phyloP scores from a whole-genome alignment of 1,140 invertebrate species.

The Luehdorfia chinensis region DNA sequence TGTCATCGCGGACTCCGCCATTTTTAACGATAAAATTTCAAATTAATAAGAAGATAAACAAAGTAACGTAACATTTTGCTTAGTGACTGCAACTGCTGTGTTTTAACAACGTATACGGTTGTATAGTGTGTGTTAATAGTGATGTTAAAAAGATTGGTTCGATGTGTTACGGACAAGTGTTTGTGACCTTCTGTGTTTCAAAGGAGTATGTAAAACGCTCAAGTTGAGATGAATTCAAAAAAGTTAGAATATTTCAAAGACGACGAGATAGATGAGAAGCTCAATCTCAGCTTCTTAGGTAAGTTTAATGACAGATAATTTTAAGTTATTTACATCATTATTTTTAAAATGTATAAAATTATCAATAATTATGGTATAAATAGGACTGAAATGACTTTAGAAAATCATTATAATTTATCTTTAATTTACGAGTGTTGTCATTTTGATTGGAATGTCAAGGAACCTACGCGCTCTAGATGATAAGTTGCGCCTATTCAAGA shows the following conservation, averaged over 20 bases:
- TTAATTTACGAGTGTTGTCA: no score
- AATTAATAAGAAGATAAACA: constrained; percentile 25
- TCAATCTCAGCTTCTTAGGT: constrained; percentile 73
- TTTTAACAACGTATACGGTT: constrained; percentile 24
- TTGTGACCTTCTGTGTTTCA: constrained; percentile 44
- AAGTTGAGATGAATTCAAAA: constrained; percentile 69
- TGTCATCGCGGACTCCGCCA: constrained; percentile 45
- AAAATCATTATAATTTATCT: not conserved
- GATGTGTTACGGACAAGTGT: constrained; percentile 46
- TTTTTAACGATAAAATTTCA: constrained; percentile 44
- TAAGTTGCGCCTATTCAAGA: no score
- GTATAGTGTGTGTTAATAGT: constrained; percentile 27
- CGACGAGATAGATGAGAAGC: constrained; percentile 65
- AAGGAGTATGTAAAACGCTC: constrained; percentile 35
- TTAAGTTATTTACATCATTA: not conserved
- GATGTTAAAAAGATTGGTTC: constrained; percentile 24
- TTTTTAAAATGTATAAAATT: no score
- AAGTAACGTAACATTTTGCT: constrained; percentile 15
- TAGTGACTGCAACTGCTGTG: constrained; percentile 30
- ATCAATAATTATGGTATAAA: no score
- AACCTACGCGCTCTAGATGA: no score
- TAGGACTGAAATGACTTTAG: no score
- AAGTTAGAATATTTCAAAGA: constrained; percentile 69
- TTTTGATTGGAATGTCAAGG: no score
- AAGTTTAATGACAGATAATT: constrained; percentile 27